Conservation (phyloP, 2,888 invertebrate genomes). For the Dryobota labecula region DNA sequence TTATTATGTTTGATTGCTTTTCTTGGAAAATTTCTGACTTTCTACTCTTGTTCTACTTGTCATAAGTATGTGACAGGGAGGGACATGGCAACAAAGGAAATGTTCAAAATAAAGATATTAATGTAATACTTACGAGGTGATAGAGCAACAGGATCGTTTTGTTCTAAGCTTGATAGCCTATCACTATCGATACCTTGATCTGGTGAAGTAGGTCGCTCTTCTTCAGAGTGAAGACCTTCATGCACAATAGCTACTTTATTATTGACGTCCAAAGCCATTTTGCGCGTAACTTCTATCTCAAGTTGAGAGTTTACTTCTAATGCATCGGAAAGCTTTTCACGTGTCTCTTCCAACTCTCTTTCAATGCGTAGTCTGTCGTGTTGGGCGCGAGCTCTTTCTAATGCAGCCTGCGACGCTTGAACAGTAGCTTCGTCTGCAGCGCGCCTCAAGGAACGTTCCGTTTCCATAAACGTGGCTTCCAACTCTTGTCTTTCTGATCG, state of each 20-base stretch:
- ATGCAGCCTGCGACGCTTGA: conserved; percentile 93
- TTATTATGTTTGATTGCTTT: background rate
- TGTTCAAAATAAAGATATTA: background rate
- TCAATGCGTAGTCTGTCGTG: conserved; percentile 93
- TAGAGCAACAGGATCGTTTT: conserved; percentile 85
- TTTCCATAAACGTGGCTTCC: conserved; percentile 84
- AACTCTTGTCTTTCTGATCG: conserved; percentile 83
- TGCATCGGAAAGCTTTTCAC: conserved; percentile 83
- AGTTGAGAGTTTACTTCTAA: conserved; percentile 81
- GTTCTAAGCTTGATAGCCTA: conserved; percentile 92
- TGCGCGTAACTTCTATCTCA: conserved; percentile 86
- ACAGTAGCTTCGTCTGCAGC: conserved; percentile 93
- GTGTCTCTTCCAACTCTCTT: conserved; percentile 91
- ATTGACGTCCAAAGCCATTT: conserved; percentile 78
- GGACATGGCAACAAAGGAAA: background rate
- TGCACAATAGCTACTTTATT: conserved; percentile 78
- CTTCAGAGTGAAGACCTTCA: conserved; percentile 79
- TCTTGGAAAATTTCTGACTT: background rate
- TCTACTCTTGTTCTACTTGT: background rate
- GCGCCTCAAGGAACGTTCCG: conserved; percentile 91
- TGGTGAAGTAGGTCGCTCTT: conserved; percentile 92
- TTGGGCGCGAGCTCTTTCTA: conserved; percentile 93
- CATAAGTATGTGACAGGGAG: background rate
- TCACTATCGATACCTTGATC: conserved; percentile 98
- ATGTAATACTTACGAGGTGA: conserved; percentile 83